phyloP scores from a whole-genome alignment of 2,797 vertebrate species.

The Florisuga fusca region DNA sequence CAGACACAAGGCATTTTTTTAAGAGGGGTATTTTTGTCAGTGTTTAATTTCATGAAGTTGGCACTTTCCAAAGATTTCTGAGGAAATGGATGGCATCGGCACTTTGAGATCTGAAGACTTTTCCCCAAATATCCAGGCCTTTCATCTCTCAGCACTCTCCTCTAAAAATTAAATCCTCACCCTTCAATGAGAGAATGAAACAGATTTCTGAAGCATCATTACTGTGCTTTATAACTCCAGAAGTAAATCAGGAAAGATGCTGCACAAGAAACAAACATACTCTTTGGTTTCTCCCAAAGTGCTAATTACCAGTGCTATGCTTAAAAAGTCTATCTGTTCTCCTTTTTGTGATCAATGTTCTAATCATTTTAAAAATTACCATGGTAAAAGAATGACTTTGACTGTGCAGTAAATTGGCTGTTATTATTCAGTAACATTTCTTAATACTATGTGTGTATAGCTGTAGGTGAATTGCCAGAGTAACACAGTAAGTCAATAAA shows the following conservation, averaged over 20 bases:
- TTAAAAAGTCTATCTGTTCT: not conserved
- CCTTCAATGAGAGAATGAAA: not conserved
- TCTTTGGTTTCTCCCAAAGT: not conserved
- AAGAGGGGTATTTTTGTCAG: constrained; percentile 27
- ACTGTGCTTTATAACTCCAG: not conserved
- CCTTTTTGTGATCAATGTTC: not conserved
- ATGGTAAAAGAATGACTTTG: not conserved
- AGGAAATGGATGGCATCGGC: not conserved
- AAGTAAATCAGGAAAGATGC: not conserved
- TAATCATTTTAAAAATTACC: not conserved
- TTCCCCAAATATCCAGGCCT: constrained; percentile 12
- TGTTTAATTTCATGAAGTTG: constrained; percentile 34
- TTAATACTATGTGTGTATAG: not conserved
- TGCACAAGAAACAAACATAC: not conserved
- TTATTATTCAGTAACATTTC: not conserved
- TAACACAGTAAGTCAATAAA: not conserved
- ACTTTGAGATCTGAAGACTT: constrained; percentile 26
- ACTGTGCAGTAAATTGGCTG: not conserved
- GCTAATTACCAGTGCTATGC: not conserved
- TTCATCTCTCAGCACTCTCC: not conserved
- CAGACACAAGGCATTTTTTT: constrained; percentile 34
- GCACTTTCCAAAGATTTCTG: constrained; percentile 14
- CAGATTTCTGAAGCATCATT: not conserved
- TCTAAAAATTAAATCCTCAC: constrained; percentile 8
- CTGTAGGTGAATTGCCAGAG: not conserved